These are phyloP conservation scores for Agrilus cyanescens DNA, from an alignment of 2,888 invertebrate genomes.

Conservation along the genomic window DNA sequence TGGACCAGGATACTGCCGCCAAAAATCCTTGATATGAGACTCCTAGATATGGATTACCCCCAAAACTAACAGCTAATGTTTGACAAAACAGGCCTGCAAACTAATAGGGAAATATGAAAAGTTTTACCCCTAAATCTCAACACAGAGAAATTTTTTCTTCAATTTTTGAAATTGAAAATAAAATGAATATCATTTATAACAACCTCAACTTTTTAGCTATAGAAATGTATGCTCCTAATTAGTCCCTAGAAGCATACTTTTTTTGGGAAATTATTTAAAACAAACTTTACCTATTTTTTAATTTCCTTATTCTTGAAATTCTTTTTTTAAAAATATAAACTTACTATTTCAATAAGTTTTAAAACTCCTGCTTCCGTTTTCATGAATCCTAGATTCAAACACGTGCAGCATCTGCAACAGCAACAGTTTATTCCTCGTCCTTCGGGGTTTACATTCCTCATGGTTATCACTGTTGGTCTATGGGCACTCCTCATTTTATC, in stretches of 20 bases:
- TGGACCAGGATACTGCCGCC: constrained; percentile 68
- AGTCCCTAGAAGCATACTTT: too few relatives aligned
- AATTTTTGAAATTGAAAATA: constrained; percentile 5
- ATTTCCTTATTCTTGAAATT: too few relatives aligned
- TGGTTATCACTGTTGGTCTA: constrained; percentile 40
- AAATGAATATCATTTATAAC: neutral
- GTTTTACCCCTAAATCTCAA: too few relatives aligned
- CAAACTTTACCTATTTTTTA: too few relatives aligned
- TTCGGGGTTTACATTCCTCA: constrained; percentile 17
- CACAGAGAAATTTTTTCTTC: too few relatives aligned
- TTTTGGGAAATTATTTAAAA: constrained; percentile 2
- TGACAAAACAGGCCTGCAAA: constrained; percentile 72
- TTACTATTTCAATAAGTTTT: constrained; percentile 65
- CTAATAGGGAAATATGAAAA: constrained; percentile 40
- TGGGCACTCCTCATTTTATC: constrained; percentile 32
- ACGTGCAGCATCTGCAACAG: constrained; percentile 66
- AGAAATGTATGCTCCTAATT: too few relatives aligned
- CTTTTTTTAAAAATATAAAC: constrained; percentile 25
- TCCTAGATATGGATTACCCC: constrained; percentile 59
- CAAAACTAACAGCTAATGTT: constrained; percentile 67
- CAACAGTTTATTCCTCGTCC: constrained; percentile 52
- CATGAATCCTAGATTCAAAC: constrained; percentile 65
- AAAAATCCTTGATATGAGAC: constrained; percentile 70
- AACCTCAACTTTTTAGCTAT: too few relatives aligned
- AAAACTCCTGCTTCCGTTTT: constrained; percentile 60